Evolutionary conservation across 2,797 vertebrate species (phyloP).

Genomic region (Cyclopterus lumpus): DNA sequence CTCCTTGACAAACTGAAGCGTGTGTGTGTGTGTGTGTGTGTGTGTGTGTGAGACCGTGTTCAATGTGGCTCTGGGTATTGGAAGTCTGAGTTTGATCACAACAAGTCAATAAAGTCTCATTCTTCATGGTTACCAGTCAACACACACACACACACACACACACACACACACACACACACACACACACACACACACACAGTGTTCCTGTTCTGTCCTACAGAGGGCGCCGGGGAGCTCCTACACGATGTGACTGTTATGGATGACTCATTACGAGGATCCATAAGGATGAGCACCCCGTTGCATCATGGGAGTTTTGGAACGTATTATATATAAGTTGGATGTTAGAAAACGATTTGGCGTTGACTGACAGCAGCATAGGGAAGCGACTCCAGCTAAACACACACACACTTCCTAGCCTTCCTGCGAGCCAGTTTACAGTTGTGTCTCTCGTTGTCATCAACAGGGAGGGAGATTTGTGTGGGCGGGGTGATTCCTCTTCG

Average conservation of each 20-base stretch:
- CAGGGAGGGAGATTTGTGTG: too few species aligned
- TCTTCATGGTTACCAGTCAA: neutral
- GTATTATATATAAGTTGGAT: neutral
- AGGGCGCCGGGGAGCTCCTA: neutral
- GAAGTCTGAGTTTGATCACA: neutral
- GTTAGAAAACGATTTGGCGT: neutral
- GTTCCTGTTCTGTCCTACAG: constrained; percentile 6
- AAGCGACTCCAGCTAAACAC: too few species aligned
- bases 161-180: neutral
- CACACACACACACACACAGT: too few species aligned
- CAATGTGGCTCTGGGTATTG: too few species aligned
- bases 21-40: neutral
- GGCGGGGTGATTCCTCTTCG: too few species aligned
- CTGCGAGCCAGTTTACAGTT: too few species aligned
- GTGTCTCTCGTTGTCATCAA: too few species aligned
- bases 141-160: neutral
- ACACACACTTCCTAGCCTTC: too few species aligned
- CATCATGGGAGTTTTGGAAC: neutral
- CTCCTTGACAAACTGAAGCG: neutral
- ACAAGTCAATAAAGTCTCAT: neutral
- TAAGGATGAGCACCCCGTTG: neutral
- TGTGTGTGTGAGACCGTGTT: too few species aligned
- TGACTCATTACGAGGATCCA: neutral
- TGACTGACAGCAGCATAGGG: neutral
- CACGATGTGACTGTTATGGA: neutral